Base-by-base conservation (phyloP, 1,140 invertebrate genomes). In the Pollicipes pollicipes region DNA sequence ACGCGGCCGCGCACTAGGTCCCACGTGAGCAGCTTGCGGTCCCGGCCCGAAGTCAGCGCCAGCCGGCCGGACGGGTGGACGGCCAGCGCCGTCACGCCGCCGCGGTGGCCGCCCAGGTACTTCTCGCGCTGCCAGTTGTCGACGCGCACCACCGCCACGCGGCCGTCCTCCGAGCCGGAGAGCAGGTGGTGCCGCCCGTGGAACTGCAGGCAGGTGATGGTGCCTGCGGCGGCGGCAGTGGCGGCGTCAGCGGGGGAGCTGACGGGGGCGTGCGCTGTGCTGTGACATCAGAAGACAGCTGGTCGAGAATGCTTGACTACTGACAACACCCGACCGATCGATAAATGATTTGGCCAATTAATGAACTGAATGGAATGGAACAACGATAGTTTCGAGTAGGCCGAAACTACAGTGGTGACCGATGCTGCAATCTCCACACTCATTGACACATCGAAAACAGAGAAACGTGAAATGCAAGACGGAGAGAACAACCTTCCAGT, bases 41-140 rank as follows among this genome's bases (percentile, higher is more conserved):
- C 93, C 71, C 84, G 85, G 27, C 92, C 91, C 27, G 95, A 84
- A 27, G 91, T 90, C 10, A 98, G 78, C 2, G 91, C 90, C 71
- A 97, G 76, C 82, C 94, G 95, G 8, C 92, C 91, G 76, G 87
- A 88, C 16, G 91, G 90, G 84, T 98, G 95, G 72, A 96, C 83
- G 72, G 86, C 83, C 70, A 93, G 79, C 66, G 85, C 83, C 69
- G 86, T 85, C 0, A 92, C 85, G 24, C 85, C 80, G 69, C 82
- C 81, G 71, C 68, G 64, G 72, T 79, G 76, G 10, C 73, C 76
- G 37, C 71, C 73, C 8, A 77, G 90, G 67, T 86, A 83, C 75
- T 90, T 91, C 76, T 91, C 89, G 29, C 88, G 78, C 71, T 74
- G 29, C 93, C 93, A 98, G 76, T 86, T 91, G 0, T 87, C 88